Conservation (phyloP, 2,888 invertebrate genomes). For the Noctua janthina region DNA sequence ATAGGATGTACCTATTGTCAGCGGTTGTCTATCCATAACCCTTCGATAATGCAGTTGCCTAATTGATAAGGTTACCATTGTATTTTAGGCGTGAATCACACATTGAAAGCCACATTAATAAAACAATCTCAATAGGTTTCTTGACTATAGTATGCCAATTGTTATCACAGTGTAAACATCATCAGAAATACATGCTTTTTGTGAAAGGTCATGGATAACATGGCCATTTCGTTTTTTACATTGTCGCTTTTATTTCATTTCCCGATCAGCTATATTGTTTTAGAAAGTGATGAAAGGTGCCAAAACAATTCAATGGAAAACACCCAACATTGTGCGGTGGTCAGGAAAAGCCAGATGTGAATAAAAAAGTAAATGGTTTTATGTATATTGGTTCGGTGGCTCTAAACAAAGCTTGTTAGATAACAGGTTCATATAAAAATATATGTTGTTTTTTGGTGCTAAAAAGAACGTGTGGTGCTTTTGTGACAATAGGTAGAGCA, state of each 20-base stretch:
- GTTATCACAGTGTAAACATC: background rate
- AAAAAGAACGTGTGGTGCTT: background rate
- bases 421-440: conserved; percentile 17
- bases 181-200: background rate
- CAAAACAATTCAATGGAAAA: conserved; percentile 25
- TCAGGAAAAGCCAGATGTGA: conserved; percentile 31
- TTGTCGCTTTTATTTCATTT: background rate
- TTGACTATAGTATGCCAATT: background rate
- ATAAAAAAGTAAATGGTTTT: conserved; percentile 16
- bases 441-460: conserved; percentile 18
- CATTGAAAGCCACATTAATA: background rate
- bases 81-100: background rate
- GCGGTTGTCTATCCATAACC: background rate
- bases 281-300: conserved; percentile 8
- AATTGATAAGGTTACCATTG: background rate
- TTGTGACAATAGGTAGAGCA: background rate
- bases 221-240: background rate
- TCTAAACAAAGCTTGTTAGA: conserved; percentile 39
- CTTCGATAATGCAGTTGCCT: background rate
- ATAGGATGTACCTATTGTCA: background rate
- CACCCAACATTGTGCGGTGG: background rate
- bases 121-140: background rate
- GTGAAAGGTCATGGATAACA: background rate
- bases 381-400: conserved; percentile 15
- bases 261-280: background rate